Evolutionary conservation across 2,113 vertebrate genomes (phyloP), one percentile per base, ranked within the genome.

Genomic region (Sylvietta virens): DNA sequence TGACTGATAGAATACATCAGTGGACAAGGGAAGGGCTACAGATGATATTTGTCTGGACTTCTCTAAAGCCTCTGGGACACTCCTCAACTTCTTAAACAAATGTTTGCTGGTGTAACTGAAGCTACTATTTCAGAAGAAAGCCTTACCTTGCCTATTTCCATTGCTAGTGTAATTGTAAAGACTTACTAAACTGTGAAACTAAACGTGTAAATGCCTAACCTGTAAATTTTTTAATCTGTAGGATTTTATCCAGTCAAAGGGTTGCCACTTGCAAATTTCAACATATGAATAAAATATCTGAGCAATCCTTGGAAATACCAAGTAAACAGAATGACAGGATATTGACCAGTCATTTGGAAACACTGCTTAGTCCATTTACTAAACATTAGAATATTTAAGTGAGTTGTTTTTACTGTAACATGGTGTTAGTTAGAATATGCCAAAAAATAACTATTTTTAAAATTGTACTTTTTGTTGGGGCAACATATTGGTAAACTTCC

Each of bases 361-460:
- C 42, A 2, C 67, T 61, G 9, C 65, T 94, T 72, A 74, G 51
- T 78, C 51, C 66, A 45, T 93, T 96, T 93, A 81, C 31, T 42
- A 85, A 81, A 81, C 18, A 8, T 77, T 79, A 54, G 81, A 88
- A 72, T 84, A 84, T 65, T 92, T 86, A 87, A 94, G 12, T 80
- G 12, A 95, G 40, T 69, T 73, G 11, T 4, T 80, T 80, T 85
- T 95, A 87, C 88, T 89, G 11, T 65, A 80, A 51, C 7, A 5
- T 50, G 81, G 19, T 31, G 14, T 87, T 93, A 79, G 20, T 92
- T 39, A 58, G 71, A 86, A 69, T 77, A 82, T 78, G 80, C 56
- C 81, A 84, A 45, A 86, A 96, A 93, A 92, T 53, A 78, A 54
- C 90, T 82, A 21, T 45, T 91, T 89, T 76, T 65, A 77, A 62